phyloP scores from a whole-genome alignment of 2,113 vertebrate species.

The Apistogramma diplotaenia region DNA sequence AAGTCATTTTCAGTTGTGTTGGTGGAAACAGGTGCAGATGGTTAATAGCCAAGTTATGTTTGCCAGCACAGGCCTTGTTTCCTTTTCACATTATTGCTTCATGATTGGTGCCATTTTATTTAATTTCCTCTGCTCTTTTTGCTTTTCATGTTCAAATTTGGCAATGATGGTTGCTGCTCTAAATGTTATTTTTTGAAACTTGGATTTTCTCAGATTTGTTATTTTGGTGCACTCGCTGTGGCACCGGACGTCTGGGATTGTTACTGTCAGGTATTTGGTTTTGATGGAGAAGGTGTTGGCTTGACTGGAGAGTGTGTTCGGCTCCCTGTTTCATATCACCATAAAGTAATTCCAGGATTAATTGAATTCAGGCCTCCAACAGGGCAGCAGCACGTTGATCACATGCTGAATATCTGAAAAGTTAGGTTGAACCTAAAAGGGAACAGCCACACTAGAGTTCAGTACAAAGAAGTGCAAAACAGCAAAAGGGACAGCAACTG shows the following conservation, averaged over 20 bases:
- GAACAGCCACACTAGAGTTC: neutral
- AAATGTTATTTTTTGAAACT: neutral
- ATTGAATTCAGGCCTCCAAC: neutral
- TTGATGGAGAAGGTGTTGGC: neutral
- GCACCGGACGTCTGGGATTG: neutral
- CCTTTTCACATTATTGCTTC: neutral
- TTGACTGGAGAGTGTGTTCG: accelerated
- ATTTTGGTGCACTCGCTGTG: neutral
- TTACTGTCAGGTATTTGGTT: neutral
- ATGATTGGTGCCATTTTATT: neutral
- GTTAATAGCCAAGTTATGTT: neutral
- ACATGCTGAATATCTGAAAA: neutral
- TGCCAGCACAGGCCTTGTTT: neutral
- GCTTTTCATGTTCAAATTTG: neutral
- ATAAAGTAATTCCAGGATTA: neutral
- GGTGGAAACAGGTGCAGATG: neutral
- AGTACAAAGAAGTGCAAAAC: neutral
- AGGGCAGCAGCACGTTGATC: neutral
- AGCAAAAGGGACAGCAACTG: neutral
- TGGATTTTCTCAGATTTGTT: neutral
- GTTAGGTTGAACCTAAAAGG: neutral
- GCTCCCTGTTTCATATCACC: neutral
- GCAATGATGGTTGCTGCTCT: neutral
- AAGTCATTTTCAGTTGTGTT: neutral
- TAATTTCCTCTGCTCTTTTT: neutral